Percentiles rank a stretch among this genome's conserved stretches.
phyloP scores from a whole-genome alignment of 1,140 invertebrate genomes.

The Solenopsis fugax region DNA sequence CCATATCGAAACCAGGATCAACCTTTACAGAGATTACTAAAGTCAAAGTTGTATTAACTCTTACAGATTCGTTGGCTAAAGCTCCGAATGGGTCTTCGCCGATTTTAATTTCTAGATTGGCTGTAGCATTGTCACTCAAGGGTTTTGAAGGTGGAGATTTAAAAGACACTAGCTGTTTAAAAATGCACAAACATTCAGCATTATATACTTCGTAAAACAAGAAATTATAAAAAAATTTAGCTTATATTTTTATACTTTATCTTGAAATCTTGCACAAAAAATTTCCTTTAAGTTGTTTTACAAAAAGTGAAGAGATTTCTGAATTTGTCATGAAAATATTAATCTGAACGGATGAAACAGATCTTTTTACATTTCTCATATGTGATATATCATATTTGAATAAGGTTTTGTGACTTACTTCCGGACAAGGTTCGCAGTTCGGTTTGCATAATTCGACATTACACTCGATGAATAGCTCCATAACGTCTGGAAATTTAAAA shows the following conservation, averaged over 20 bases:
- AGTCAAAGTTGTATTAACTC: neutral
- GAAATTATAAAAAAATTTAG: neutral
- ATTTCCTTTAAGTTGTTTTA: neutral
- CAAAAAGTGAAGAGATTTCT: no score
- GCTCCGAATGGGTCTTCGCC: neutral
- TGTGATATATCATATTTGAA: neutral
- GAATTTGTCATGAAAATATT: neutral
- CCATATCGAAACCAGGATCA: neutral
- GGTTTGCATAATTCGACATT: slow-evolving; percentile 95
- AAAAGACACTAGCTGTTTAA: no score
- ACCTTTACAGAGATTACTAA: neutral
- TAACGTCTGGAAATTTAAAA: slow-evolving; percentile 95
- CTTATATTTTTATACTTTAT: neutral
- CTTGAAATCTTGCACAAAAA: neutral
- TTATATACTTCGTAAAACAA: neutral
- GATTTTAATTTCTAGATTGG: neutral
- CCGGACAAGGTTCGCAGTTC: slow-evolving; percentile 91
- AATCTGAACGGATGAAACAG: neutral
- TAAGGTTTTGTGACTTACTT: slow-evolving; percentile 85
- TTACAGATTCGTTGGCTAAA: neutral
- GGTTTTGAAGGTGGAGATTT: no score
- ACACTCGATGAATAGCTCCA: slow-evolving; percentile 94
- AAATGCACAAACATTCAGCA: no score
- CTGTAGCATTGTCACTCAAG: neutral
- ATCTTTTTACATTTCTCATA: neutral